Conservation (phyloP, 2,888 invertebrate species). For the Melangyna quadrimaculata region DNA sequence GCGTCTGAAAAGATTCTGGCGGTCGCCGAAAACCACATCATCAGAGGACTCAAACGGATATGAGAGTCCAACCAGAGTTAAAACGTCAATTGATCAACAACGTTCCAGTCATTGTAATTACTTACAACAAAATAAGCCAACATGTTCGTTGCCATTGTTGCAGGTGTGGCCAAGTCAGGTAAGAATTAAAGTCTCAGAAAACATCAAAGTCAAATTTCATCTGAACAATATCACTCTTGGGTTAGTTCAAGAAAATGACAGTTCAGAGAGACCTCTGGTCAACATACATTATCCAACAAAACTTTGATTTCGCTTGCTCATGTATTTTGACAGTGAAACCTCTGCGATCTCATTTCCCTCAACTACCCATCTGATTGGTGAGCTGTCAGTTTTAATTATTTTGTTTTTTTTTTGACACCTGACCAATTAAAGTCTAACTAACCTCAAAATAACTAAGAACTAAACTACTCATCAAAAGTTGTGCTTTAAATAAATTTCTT, state of each 20-base stretch:
- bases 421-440: neutral
- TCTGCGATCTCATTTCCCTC: too few species aligned
- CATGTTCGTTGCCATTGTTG: conserved; percentile 83
- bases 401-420: neutral
- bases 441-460: too few species aligned
- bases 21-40: conserved; percentile 81
- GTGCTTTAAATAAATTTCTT: neutral
- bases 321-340: too few species aligned
- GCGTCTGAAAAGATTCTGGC: conserved; percentile 81
- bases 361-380: too few species aligned
- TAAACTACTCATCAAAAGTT: too few species aligned
- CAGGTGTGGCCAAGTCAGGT: conserved; percentile 87
- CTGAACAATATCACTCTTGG: too few species aligned
- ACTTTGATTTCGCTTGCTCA: too few species aligned
- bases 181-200: conserved; percentile 43
- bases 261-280: too few species aligned
- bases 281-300: too few species aligned
- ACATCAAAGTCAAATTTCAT: neutral
- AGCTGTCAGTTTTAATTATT: neutral
- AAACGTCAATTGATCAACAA: conserved; percentile 78
- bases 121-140: conserved; percentile 79
- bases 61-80: conserved; percentile 82
- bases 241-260: too few species aligned
- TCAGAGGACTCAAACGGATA: conserved; percentile 81
- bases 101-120: conserved; percentile 78